phyloP scores from a whole-genome alignment of 1,140 invertebrate genomes.

The Drosophila miranda region DNA sequence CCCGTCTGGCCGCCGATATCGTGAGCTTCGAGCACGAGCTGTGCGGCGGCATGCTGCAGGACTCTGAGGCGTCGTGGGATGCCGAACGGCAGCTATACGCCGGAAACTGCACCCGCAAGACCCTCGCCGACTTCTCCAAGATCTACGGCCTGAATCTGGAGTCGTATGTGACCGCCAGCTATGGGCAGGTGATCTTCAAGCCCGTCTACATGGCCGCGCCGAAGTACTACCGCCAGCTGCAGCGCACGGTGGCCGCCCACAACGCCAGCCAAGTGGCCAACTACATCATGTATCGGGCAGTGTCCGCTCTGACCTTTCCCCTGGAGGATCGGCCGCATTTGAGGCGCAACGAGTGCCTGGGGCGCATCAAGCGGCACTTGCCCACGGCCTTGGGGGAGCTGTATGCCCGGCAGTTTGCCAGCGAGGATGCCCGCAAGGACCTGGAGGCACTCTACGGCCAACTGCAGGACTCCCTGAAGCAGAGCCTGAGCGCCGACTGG shows the following conservation, averaged over 20 bases:
- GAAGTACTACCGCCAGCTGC: constrained; percentile 59
- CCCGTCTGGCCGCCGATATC: constrained; percentile 55
- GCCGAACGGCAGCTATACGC: constrained; percentile 43
- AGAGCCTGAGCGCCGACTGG: constrained; percentile 59
- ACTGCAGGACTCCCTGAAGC: constrained; percentile 51
- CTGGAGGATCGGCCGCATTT: constrained; percentile 38
- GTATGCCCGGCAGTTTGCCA: constrained; percentile 53
- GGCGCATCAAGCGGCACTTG: constrained; percentile 39
- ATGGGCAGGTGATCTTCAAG: constrained; percentile 37
- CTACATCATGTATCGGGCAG: constrained; percentile 73
- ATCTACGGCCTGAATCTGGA: constrained; percentile 52
- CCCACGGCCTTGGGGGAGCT: constrained; percentile 67
- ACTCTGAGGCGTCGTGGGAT: constrained; percentile 36
- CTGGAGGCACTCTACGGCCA: constrained; percentile 35
- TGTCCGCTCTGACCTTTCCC: constrained; percentile 59
- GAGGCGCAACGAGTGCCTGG: constrained; percentile 49
- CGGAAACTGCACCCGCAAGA: constrained; percentile 56
- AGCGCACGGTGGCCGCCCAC: constrained; percentile 51
- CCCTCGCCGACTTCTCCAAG: constrained; percentile 42
- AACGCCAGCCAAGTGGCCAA: constrained; percentile 66
- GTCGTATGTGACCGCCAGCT: constrained; percentile 48
- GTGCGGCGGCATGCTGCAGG: constrained; percentile 50
- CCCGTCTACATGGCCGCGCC: constrained; percentile 71
- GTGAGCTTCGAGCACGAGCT: constrained; percentile 71
- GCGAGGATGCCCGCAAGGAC: constrained; percentile 19